These are phyloP conservation scores for Spinibarbus caldwelli DNA, from an alignment of 2,797 vertebrate species.

Conservation along the genomic window DNA sequence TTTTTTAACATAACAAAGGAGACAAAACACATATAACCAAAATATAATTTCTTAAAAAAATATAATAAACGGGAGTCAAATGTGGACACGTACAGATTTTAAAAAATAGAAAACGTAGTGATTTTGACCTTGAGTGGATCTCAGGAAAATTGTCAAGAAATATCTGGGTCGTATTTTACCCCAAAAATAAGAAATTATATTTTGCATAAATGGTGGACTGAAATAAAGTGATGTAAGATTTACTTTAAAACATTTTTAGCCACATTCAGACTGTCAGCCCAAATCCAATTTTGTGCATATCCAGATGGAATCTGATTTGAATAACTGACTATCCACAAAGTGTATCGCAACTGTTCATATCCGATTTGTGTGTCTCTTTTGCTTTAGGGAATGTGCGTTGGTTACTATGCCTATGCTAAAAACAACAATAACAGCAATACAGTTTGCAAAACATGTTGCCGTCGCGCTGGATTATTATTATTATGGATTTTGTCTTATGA, in stretches of 20 bases:
- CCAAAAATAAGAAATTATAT: background rate
- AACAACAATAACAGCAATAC: too few species aligned
- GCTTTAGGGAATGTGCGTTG: too few species aligned
- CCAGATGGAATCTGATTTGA: too few species aligned
- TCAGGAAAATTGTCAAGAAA: background rate
- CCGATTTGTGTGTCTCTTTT: too few species aligned
- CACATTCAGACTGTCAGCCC: too few species aligned
- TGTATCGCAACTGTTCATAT: too few species aligned
- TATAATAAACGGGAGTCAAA: constrained; percentile 17
- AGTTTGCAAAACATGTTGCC: too few species aligned
- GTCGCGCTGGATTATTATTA: too few species aligned
- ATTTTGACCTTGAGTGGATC: constrained; percentile 18
- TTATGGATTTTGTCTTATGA: too few species aligned
- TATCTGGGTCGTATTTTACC: background rate
- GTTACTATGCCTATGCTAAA: too few species aligned
- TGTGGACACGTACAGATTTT: background rate
- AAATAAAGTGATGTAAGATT: background rate
- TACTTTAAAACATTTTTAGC: background rate
- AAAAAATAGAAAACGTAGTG: constrained; percentile 22
- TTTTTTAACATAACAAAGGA: background rate
- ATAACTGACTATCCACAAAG: too few species aligned
- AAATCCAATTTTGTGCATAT: too few species aligned
- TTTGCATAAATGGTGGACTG: background rate
- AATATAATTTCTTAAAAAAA: constrained; percentile 24
- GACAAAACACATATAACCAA: constrained; percentile 26